Base-by-base conservation (phyloP, 2,797 vertebrate genomes). In the Lophotriccus pileatus region DNA sequence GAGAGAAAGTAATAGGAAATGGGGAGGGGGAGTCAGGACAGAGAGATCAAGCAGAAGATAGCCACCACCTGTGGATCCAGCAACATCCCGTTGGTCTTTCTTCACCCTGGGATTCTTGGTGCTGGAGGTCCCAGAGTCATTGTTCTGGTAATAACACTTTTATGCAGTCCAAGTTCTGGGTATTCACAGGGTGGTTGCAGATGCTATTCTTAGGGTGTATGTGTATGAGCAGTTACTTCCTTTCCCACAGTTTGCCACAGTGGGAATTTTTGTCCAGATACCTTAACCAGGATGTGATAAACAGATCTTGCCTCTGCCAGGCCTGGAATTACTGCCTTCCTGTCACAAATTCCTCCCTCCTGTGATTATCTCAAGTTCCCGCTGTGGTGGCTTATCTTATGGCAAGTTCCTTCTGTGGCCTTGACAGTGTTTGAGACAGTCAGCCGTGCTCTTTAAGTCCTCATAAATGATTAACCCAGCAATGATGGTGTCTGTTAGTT, bases 271-370 rank as follows among this genome's bases (percentile, higher is more conserved):
- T 43, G 14, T 17, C 41, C 32, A 56, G 16, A 20, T 75, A 27
- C 30, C 22, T 67, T 47, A 41, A 23, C 7, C 23, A 24, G 9
- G 23, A n/a, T 62, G 11, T 49, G 6, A 6, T 62, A n/a, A 34
- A 27, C 37, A 64, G 14, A 27, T 22, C 4, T 12, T 7, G 7
- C 28, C 21, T 56, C 23, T 0, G 0, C 6, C 36, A 49, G 36
- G 20, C 20, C 36, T 69, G 27, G 32, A 89, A 25, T 44, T n/a
- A n/a, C 6, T 0, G 0, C 9, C 13, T 37, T 49, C 5, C 36
- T 43, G 23, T n/a, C 2, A 1, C 8, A 56, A 43, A 63, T 18
- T 34, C 39, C 11, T 69, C 34, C 43, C 14, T 44, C 44, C 36
- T 50, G 28, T 25, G 14, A 12, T 37, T 30, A 19, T 39, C 37